Evolutionary conservation across 2,888 invertebrate genomes (phyloP), one percentile per base, ranked within the genome.

Genomic region (Tetramorium bicarinatum): DNA sequence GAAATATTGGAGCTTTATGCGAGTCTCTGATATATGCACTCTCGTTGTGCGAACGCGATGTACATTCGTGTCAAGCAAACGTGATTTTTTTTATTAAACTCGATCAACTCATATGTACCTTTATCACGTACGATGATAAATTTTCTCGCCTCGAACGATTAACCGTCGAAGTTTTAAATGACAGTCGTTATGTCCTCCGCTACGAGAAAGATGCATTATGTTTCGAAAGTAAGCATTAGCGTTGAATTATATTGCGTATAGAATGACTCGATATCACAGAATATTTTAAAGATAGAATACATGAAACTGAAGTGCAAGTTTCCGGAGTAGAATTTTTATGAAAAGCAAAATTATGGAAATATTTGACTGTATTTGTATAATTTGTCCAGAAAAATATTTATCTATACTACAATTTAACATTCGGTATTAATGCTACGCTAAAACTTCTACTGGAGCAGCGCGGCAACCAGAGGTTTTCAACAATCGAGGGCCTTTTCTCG

Each of bases 1-100:
- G 87, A 89, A 89, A 89, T 89, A 87, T 89, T 72, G 74, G 71
- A 44, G 52, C 54, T 49, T 69, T 54, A 54, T 64, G 38, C 62
- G 34, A 52, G 21, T 71, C 21, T n/a, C 18, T 64, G 38, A 13
- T 29, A 29, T 56, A n/a, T 15, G 15, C 18, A 15, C 54, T 7
- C 66, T 7, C 66, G 76, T n/a, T 29, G 52, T 18, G 54, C 69
- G 41, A 54, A 25, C 13, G 21, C 77, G 69, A 69, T 34, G 41
- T 71, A 29, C 21, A 29, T 34, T 15, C n/a, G 4, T 25, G 41
- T 18, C 52, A 25, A 29, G n/a, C 18, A 0, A 72, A 79, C 8
- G 59, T 15, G 47, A 59, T 79, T 56, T 59, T 38, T 47, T 25
- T 8, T 38, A 74, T 79, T 79, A 56, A 71, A 44, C 13, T 29